Evolutionary conservation across 2,888 invertebrate genomes (phyloP).

Genomic region (Nomada fucata): DNA sequence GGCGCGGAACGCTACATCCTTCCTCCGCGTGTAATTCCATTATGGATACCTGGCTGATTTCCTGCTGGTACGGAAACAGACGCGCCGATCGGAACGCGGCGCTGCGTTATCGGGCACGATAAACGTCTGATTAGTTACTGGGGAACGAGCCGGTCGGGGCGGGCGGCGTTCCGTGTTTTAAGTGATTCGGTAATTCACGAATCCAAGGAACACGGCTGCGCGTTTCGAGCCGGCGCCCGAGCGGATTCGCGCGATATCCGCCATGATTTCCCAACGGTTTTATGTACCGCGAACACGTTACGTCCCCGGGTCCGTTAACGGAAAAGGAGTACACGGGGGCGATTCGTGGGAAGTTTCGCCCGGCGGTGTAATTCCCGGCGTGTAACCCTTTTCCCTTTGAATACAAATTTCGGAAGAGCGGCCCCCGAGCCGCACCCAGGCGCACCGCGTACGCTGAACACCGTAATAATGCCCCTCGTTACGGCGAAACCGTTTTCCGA

Average conservation of each 20-base stretch:
- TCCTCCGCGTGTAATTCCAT: conserved; percentile 33
- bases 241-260: conserved; percentile 14
- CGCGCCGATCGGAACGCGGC: conserved; percentile 11
- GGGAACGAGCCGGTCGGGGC: background rate
- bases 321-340: conserved; percentile 44
- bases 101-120: conserved; percentile 7
- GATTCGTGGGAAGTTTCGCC: conserved; percentile 49
- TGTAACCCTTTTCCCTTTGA: conserved; percentile 32
- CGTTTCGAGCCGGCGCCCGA: background rate
- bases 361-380: conserved; percentile 28
- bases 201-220: background rate
- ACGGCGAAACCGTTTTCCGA: conserved; percentile 7
- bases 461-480: conserved; percentile 61
- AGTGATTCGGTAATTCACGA: conserved; percentile 18
- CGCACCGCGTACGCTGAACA: conserved; percentile 51
- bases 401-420: conserved; percentile 72
- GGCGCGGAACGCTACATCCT: conserved; percentile 5
- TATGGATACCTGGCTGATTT: background rate
- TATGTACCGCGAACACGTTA: conserved; percentile 40
- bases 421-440: conserved; percentile 67
- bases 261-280: conserved; percentile 51
- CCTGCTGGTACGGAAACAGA: conserved; percentile 17
- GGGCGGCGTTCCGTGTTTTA: background rate
- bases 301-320: conserved; percentile 19
- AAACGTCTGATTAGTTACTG: conserved; percentile 19